Evolutionary conservation across 2,888 invertebrate species (phyloP), one percentile per base, ranked within the genome.

Genomic region (Meta bourneti): DNA sequence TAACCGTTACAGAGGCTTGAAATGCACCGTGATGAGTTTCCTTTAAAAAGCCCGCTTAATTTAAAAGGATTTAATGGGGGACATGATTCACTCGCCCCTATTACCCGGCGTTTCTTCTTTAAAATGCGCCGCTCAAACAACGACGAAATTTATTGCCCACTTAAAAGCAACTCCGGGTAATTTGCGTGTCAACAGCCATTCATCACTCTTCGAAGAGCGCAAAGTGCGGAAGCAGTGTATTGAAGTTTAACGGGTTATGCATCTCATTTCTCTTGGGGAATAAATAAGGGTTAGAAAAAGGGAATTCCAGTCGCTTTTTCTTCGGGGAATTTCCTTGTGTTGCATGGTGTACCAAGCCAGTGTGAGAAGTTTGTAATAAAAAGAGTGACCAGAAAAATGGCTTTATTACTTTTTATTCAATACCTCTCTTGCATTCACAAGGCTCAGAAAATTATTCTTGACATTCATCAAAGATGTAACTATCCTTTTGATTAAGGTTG

Each of bases 231-330:
- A 69, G 77, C 78, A 20, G 78, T 78, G 75, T 75, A 84, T 84
- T 84, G 75, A 84, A 84, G 75, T 84, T 84, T 84, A 84, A 84
- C 84, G 84, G 84, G 84, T 84, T 84, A 75, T 84, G 85, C 85
- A n/a, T 86, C 69, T 72, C 70, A 70, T 78, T 78, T 69, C 61
- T 49, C 51, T 34, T 11, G 20, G 5, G 20, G 51, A 86, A 86
- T 86, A 86, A 86, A 86, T 86, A 77, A 86, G 78, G 69, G 84
- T 75, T 72, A 61, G 72, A 49, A 79, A 72, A 71, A 51, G 71
- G 71, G 82, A 82, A 54, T 61, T 11, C 11, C 61, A 61, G 6
- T 20, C 49, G 51, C 34, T 72, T 19, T 19, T 82, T 51, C 51
- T 34, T 34, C 72, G 8, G 19, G 34, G 13, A 72, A 20, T n/a